These are phyloP conservation scores for Hyperoplus immaculatus DNA, from an alignment of 2,797 vertebrate species.

Conservation along the genomic window DNA sequence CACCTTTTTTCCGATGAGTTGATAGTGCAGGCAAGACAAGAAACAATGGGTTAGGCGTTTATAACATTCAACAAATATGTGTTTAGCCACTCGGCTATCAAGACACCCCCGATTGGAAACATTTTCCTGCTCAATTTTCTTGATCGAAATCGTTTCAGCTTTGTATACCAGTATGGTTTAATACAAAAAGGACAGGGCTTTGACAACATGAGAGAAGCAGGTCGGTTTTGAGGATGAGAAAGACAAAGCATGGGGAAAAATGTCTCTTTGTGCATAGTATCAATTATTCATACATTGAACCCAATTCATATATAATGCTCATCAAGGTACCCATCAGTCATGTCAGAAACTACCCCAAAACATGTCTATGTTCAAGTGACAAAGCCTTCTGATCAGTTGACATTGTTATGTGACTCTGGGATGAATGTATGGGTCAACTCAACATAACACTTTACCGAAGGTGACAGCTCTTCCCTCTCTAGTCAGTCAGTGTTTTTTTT, in stretches of 20 bases:
- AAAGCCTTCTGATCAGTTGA: neutral
- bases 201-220: neutral
- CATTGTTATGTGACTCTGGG: neutral
- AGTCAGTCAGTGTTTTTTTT: neutral
- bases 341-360: neutral
- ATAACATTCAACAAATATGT: neutral
- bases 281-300: constrained; percentile 3
- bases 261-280: neutral
- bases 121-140: neutral
- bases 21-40: neutral
- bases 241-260: neutral
- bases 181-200: neutral
- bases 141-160: neutral
- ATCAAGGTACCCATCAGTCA: neutral
- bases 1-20: too few relatives aligned
- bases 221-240: neutral
- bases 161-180: neutral
- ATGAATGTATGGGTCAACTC: neutral
- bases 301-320: neutral
- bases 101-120: neutral
- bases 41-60: neutral
- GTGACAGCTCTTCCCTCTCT: neutral
- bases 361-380: neutral
- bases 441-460: neutral
- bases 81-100: neutral